These are phyloP conservation scores for Avahi laniger DNA, from an alignment of 2,797 vertebrate species.

Conservation along the genomic window DNA sequence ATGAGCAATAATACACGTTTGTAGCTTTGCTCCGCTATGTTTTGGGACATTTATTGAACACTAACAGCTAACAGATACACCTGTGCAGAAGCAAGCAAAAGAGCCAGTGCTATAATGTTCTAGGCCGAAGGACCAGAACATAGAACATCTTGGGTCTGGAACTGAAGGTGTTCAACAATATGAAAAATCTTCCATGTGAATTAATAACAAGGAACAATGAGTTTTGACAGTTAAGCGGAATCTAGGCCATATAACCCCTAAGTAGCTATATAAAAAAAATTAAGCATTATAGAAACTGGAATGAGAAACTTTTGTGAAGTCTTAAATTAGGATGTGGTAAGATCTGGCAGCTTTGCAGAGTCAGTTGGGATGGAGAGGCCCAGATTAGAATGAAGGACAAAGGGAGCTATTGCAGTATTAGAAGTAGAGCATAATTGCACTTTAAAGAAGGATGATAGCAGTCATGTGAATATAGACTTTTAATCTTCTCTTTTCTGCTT, in stretches of 20 bases:
- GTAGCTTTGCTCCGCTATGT: background rate
- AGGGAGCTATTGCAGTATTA: rapidly evolving
- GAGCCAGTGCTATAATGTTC: background rate
- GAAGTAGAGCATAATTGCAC: background rate
- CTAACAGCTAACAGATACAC: background rate
- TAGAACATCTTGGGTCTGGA: background rate
- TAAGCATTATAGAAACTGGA: background rate
- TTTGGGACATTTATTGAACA: background rate
- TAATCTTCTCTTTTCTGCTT: background rate
- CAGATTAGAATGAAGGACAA: background rate
- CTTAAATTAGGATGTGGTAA: background rate
- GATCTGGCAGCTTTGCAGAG: background rate
- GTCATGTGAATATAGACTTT: background rate
- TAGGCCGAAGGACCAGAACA: background rate
- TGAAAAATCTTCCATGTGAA: background rate
- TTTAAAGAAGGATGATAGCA: background rate
- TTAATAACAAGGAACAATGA: background rate
- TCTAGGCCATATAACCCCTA: background rate
- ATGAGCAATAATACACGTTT: background rate
- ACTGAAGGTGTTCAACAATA: background rate
- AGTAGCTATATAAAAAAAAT: background rate
- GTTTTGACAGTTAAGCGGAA: background rate
- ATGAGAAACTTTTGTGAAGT: background rate
- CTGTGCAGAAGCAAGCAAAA: background rate
- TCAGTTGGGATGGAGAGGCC: background rate